Base-by-base conservation (phyloP, 2,888 invertebrate genomes). In the Athripsodes cinereus region DNA sequence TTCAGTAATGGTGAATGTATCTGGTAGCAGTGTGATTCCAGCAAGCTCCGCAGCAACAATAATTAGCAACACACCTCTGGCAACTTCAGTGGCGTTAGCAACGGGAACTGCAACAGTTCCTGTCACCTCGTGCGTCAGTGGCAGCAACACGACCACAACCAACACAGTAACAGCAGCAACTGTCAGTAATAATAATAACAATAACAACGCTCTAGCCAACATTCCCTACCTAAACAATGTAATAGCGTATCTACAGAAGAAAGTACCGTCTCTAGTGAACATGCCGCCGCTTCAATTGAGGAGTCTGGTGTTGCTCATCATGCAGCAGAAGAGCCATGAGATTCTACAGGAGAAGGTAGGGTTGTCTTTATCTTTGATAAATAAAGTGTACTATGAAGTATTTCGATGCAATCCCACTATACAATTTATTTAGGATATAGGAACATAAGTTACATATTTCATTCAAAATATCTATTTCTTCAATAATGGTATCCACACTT, bases 181-280 rank as follows among this genome's bases (percentile, higher is more conserved):
- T 5, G 13, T 13, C 5, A 19, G 3, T 6, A 48, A 31, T 10
- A 50, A 49, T 48, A 53, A 52, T 19, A 54, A 53, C 18, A 48
- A 53, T 40, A 56, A 52, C 50, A 53, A 55, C 21, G 56, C 54
- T 16, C 48, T 61, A 55, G 56, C 53, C 31, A 60, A 61, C 52
- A 61, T 63, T 49, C 58, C 62, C 65, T 80, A 81, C 74, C 75
- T 82, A 64, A 78, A 78, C 69, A 81, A 81, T 58, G 76, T 82
- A 70, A 77, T 83, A 69, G 80, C 81, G 21, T 82, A 83, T 70
- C 74, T 83, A 65, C 83, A 83, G 71, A 76, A 78, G 31, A 78
- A 80, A 69, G 80, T 80, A 68, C 78, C 79, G 49, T 76, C 76
- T 63, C 74, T 79, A 46, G 75, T 78, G 49, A 73, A 79, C 66